phyloP scores from a whole-genome alignment of 2,888 invertebrate genomes.

The Agrochola litura region DNA sequence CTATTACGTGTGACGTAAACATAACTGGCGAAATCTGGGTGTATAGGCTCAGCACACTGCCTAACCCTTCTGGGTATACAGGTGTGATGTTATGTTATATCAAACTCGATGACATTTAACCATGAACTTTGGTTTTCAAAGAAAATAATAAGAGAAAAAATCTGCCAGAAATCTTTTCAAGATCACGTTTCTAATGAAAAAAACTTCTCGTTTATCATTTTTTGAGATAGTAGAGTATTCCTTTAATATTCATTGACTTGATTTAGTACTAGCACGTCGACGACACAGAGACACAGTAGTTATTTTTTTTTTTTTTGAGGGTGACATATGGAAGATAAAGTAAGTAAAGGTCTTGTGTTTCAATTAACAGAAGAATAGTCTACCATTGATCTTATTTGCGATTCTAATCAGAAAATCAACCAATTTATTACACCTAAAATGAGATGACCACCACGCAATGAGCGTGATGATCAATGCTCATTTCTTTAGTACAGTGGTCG shows the following conservation, averaged over 20 bases:
- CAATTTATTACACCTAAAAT: background rate
- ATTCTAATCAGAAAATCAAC: background rate
- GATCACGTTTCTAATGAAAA: slow-evolving; percentile 41
- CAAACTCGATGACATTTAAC: background rate
- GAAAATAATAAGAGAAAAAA: background rate
- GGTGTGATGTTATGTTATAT: background rate
- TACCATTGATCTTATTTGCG: background rate
- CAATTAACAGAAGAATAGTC: background rate
- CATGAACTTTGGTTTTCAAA: background rate
- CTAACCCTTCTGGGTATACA: too few relatives aligned
- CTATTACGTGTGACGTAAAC: too few relatives aligned
- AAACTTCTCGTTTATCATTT: slow-evolving; percentile 39
- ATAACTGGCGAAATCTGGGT: too few relatives aligned
- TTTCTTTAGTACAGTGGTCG: background rate
- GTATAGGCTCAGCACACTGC: too few relatives aligned
- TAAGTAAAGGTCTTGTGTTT: background rate
- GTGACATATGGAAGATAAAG: too few relatives aligned
- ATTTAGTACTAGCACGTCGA: slow-evolving; percentile 74
- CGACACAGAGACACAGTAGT: background rate
- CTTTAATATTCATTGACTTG: slow-evolving; percentile 71
- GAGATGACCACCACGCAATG: background rate
- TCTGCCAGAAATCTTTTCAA: slow-evolving; percentile 22
- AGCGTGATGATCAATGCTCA: background rate
- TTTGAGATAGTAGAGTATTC: slow-evolving; percentile 29
- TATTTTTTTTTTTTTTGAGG: background rate